Percentiles rank a stretch among this genome's conserved stretches.
Conservation (phyloP, 23 tunicate genomes). For the Trididemnum clinides region DNA sequence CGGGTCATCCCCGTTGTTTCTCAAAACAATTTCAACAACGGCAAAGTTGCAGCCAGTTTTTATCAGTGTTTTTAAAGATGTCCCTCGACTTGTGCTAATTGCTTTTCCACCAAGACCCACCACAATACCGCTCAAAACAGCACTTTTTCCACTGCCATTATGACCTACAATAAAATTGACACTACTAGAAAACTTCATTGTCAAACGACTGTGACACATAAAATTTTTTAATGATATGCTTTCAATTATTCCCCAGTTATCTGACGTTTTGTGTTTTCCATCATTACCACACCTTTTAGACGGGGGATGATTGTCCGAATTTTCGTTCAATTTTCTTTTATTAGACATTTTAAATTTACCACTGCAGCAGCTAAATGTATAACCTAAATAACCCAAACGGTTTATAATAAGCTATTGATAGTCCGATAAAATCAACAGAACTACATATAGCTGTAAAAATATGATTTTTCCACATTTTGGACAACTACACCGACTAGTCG, state of each 20-base stretch:
- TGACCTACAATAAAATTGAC: constrained; percentile 93
- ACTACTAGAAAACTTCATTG: constrained; percentile 70
- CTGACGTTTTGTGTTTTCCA: constrained; percentile 11
- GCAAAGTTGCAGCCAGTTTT: constrained; percentile 81
- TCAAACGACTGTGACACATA: constrained; percentile 86
- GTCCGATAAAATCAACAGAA: too few species aligned
- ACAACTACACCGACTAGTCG: too few species aligned
- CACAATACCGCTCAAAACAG: constrained; percentile 78
- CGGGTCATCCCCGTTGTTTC: constrained; percentile 80
- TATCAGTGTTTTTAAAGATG: constrained; percentile 79
- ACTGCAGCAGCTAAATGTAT: too few species aligned
- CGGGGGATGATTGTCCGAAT: neutral
- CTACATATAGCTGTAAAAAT: too few species aligned
- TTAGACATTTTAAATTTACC: neutral
- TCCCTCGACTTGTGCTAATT: constrained; percentile 87
- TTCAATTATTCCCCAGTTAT: constrained; percentile 67
- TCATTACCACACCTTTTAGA: neutral
- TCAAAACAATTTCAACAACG: constrained; percentile 63
- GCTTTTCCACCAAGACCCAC: constrained; percentile 93
- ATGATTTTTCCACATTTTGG: too few species aligned
- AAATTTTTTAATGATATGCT: constrained; percentile 69
- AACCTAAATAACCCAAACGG: too few species aligned
- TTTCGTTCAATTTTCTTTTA: neutral
- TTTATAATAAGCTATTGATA: too few species aligned
- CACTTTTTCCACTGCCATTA: constrained; percentile 98